Base-by-base conservation (phyloP, 2,113 vertebrate genomes). In the Oncorhynchus kisutch region DNA sequence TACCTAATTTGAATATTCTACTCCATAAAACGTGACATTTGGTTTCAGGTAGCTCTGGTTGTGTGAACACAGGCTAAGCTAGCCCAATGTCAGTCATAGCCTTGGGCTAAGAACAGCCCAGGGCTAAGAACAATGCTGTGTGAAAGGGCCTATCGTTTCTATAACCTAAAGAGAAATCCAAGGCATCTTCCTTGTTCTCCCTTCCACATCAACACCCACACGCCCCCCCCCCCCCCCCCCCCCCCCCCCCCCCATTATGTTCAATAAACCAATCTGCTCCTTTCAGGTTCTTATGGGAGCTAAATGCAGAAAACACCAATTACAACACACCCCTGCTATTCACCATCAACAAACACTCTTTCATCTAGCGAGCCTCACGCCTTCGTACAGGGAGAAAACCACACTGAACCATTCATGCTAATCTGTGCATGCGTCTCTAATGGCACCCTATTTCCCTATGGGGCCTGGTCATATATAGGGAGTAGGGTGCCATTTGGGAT, bases 291-390 rank as follows among this genome's bases (percentile, higher is more conserved):
- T 81, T 70, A 79, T 16, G 4, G 77, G 51, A 76, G 81, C 76
- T 75, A 71, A 86, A 84, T 16, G 60, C 78, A 81, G 79, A 90
- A 92, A 90, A 90, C 80, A 89, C 74, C 88, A 89, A 85, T 92
- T 90, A 92, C 75, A 81, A 81, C 27, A 64, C 76, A 88, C 72
- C 82, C 79, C 84, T 80, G 76, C 78, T 69, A 86, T 81, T 89
- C 77, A 85, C 75, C 69, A 84, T 78, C 86, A 83, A 86, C 83
- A 91, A 89, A 75, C 67, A 73, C 51, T 80, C 86, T 86, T 87
- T 91, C 82, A 88, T 87, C 62, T 78, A 34, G 74, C 16, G 11
- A 16, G 76, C 73, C 77, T 74, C 75, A 74, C 64, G 70, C 72
- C 76, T 84, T 86, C 80, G 45, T 57, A 80, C 69, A 81, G 75